Evolutionary conservation across 2,797 vertebrate genomes (phyloP).

Genomic region (Pygocentrus nattereri): DNA sequence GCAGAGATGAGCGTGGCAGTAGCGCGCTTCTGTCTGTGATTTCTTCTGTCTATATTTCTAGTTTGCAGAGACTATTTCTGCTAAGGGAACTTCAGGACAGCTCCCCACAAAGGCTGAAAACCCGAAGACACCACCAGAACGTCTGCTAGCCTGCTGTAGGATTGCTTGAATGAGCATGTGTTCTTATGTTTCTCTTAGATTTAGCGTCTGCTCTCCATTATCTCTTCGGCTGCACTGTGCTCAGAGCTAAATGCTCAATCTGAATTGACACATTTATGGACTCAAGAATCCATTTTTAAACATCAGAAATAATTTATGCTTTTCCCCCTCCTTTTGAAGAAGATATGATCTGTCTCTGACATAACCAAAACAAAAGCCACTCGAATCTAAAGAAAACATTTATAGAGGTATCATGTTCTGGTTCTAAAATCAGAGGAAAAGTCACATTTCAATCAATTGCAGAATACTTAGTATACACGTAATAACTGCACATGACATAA

Average conservation of each 20-base stretch:
- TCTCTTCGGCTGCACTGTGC: slow-evolving; percentile 25
- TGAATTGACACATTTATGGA: slow-evolving; percentile 53
- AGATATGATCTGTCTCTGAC: slow-evolving; percentile 1
- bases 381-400: slow-evolving; percentile 26
- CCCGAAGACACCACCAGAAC: neutral
- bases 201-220: slow-evolving; percentile 25
- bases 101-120: slow-evolving; percentile 7
- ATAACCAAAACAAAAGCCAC: neutral
- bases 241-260: slow-evolving; percentile 42
- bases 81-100: slow-evolving; percentile 7
- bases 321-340: slow-evolving; percentile 6
- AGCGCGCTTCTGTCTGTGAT: slow-evolving; percentile 70
- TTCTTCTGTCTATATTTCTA: slow-evolving; percentile 58
- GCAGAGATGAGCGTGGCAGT: slow-evolving; percentile 62
- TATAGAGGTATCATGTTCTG: neutral
- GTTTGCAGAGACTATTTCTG: slow-evolving; percentile 46
- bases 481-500: too few species aligned
- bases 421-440: neutral
- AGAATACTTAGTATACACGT: neutral
- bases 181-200: slow-evolving; percentile 36
- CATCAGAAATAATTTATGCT: slow-evolving; percentile 37
- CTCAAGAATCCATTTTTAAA: slow-evolving; percentile 46
- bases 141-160: slow-evolving; percentile 19
- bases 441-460: neutral
- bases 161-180: slow-evolving; percentile 32